A percentile compares a stretch with the other conserved stretches of the same genome.
These are phyloP conservation scores for Scolopax bukidnonensis DNA, from an alignment of 2,797 vertebrate genomes.

Conservation along the genomic window DNA sequence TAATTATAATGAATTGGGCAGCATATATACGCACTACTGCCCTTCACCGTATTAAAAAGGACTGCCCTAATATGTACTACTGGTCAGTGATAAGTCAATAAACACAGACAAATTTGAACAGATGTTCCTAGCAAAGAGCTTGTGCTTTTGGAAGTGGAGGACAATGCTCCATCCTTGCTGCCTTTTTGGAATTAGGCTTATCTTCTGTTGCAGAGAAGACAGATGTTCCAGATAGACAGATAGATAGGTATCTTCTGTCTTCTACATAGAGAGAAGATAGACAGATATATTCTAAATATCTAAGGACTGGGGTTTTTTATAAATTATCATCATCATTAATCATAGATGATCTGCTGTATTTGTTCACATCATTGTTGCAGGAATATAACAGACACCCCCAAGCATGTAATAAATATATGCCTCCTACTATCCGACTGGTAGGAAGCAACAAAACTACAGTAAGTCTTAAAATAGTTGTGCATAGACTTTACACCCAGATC, in stretches of 20 bases:
- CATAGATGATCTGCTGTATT: not conserved
- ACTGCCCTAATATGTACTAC: not conserved
- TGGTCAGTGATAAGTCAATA: not conserved
- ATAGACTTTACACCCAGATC: not conserved
- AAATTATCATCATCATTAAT: not conserved
- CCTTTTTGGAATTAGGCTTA: not conserved
- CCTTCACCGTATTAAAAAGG: not conserved
- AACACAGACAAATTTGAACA: not conserved
- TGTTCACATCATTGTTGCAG: not conserved
- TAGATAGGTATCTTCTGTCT: not conserved
- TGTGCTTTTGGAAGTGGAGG: not conserved
- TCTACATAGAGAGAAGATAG: not conserved
- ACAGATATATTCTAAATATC: not conserved
- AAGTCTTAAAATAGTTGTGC: not conserved
- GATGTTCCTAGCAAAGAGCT: not conserved
- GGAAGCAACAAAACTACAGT: not conserved
- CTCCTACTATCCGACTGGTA: not conserved
- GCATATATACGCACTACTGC: not conserved
- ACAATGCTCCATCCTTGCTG: not conserved
- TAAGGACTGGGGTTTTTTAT: not conserved
- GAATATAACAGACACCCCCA: not conserved
- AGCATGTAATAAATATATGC: not conserved
- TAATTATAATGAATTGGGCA: slow-evolving; percentile 8
- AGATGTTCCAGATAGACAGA: not conserved
- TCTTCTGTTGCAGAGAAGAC: not conserved